A percentile compares a stretch with the other conserved stretches of the same genome.
Evolutionary conservation across 2,113 vertebrate genomes (phyloP).

Genomic region (Oxygymnocypris stewartii): DNA sequence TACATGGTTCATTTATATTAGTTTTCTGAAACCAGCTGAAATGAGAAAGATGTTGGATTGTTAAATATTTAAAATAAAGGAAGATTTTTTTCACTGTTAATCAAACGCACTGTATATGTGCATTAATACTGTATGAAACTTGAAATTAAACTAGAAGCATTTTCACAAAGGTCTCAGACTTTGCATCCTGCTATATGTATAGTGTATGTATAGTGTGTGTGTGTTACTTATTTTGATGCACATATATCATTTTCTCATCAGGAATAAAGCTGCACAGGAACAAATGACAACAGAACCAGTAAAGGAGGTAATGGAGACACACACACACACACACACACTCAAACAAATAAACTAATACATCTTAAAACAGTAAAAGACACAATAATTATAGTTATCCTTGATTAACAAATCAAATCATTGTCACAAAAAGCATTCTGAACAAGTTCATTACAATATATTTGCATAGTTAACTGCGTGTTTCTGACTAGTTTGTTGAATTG

Average conservation of each 20-base stretch:
- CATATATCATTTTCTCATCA: conserved; percentile 59
- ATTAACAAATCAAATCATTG: conserved; percentile 1
- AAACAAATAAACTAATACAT: conserved; percentile 11
- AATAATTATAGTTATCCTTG: conserved; percentile 12
- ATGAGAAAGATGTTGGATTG: background rate
- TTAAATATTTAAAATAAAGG: background rate
- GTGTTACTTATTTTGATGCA: background rate
- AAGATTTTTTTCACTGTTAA: background rate
- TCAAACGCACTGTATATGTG: background rate
- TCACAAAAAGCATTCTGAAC: background rate
- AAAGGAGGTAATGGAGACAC: conserved; percentile 59
- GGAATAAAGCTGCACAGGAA: conserved; percentile 81
- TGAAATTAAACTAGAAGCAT: background rate
- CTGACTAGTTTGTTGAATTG: background rate
- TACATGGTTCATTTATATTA: background rate
- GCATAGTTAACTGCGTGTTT: background rate
- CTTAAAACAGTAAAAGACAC: background rate
- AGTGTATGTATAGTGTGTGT: background rate
- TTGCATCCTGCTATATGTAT: background rate
- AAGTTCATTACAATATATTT: conserved; percentile 6
- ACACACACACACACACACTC: background rate
- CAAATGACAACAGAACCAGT: conserved; percentile 79
- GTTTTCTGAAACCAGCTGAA: background rate
- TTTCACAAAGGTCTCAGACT: background rate
- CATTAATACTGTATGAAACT: background rate